Conservation (phyloP, 1,140 invertebrate genomes). For the Nebria ingens region DNA sequence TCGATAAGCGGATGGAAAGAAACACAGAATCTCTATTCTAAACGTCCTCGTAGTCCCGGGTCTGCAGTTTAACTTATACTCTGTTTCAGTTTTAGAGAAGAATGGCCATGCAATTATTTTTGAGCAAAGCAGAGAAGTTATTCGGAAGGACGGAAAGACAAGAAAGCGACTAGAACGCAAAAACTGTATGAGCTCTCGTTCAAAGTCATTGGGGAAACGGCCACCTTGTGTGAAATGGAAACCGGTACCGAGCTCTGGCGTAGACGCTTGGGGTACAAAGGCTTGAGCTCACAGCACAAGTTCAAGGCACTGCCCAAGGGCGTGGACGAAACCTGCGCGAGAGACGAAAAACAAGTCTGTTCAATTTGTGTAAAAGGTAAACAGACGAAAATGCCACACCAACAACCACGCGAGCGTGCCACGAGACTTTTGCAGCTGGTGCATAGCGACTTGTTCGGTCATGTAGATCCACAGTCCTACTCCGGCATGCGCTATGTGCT, state of each 20-base stretch:
- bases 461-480: constrained; percentile 24
- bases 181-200: not conserved
- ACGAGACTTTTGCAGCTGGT: constrained; percentile 24
- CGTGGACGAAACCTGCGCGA: not conserved
- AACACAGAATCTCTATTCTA: constrained; percentile 10
- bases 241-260: not conserved
- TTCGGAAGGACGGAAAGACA: not conserved
- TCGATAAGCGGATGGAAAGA: not conserved
- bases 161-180: not conserved
- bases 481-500: constrained; percentile 29
- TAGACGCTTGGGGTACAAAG: not conserved
- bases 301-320: not conserved
- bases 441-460: constrained; percentile 31
- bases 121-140: not conserved
- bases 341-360: not conserved
- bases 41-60: constrained; percentile 15
- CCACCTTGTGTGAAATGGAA: not conserved
- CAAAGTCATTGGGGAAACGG: not conserved
- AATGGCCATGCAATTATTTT: not conserved
- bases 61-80: not conserved
- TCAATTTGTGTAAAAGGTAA: constrained; percentile 18
- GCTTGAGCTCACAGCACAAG: not conserved
- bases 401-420: constrained; percentile 10
- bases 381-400: constrained; percentile 13
- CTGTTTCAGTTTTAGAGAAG: not conserved